Evolutionary conservation across 2,113 vertebrate genomes (phyloP).

Genomic region (Coptodon bakossiorum): DNA sequence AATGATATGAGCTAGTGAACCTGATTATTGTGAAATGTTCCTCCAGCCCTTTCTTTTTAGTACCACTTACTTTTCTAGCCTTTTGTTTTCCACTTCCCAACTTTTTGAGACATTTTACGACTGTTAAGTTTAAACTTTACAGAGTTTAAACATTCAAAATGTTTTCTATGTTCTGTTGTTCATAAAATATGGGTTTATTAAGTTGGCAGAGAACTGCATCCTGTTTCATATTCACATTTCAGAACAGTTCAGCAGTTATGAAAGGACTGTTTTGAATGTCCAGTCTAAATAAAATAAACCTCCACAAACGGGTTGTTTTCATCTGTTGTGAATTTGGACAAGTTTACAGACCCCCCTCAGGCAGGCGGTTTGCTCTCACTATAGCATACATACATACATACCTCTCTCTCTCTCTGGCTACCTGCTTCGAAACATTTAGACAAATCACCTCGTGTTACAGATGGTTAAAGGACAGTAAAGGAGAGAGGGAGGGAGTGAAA

Average conservation of each 20-base stretch:
- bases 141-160: accelerated
- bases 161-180: not conserved
- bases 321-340: accelerated
- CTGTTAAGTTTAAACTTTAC: not conserved
- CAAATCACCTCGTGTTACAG: too few relatives aligned
- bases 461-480: not conserved
- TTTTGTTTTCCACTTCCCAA: too few relatives aligned
- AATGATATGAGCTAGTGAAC: too few relatives aligned
- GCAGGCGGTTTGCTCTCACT: too few relatives aligned
- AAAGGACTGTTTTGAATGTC: accelerated
- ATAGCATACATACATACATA: too few relatives aligned
- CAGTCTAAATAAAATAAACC: not conserved
- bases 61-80: too few relatives aligned
- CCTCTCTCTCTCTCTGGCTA: too few relatives aligned
- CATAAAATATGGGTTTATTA: not conserved
- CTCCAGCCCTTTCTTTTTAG: too few relatives aligned
- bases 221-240: not conserved
- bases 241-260: not conserved
- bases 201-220: accelerated
- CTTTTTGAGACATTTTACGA: not conserved
- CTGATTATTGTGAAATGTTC: too few relatives aligned
- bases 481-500: not conserved
- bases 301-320: not conserved
- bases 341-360: too few relatives aligned
- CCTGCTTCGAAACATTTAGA: too few relatives aligned